Conservation (phyloP, 2,888 invertebrate genomes). For the Oscheius sp. region DNA sequence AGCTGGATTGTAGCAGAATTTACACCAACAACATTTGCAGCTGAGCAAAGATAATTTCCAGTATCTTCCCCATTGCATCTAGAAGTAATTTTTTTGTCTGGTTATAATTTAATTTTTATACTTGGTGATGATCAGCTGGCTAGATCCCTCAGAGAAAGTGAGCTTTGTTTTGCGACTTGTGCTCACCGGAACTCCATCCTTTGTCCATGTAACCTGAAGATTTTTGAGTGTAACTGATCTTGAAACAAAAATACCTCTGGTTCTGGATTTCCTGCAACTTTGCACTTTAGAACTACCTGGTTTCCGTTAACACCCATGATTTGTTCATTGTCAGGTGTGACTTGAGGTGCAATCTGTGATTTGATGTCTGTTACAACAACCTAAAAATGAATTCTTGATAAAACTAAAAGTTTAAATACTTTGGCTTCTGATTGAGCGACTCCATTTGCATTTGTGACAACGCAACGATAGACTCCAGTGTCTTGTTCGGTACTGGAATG, state of each 20-base stretch:
- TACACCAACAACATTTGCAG: constrained; percentile 49
- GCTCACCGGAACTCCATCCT: constrained; percentile 61
- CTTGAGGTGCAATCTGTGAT: constrained; percentile 45
- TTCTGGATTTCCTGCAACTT: constrained; percentile 71
- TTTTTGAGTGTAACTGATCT: not conserved
- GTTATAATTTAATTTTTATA: not conserved
- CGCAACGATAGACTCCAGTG: constrained; percentile 70
- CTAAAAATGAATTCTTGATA: not conserved
- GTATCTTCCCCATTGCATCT: constrained; percentile 54
- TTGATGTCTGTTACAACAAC: constrained; percentile 51
- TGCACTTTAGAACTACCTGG: constrained; percentile 69
- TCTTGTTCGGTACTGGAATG: constrained; percentile 56
- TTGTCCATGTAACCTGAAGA: constrained; percentile 54
- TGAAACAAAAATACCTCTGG: constrained; percentile 55
- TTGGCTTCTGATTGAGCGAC: constrained; percentile 43
- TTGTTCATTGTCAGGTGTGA: constrained; percentile 42
- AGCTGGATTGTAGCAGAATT: constrained; percentile 58
- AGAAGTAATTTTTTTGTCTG: not conserved
- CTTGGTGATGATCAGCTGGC: constrained; percentile 44
- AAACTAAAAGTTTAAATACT: not conserved
- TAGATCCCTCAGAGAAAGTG: constrained; percentile 45
- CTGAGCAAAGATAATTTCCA: constrained; percentile 61
- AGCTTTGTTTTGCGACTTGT: constrained; percentile 52
- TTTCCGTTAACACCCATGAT: constrained; percentile 52
- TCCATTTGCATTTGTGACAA: constrained; percentile 68